A percentile compares a stretch with the other conserved stretches of the same genome.
Evolutionary conservation across 2,113 vertebrate species (phyloP).

Genomic region (Neolamprologus falcicula): DNA sequence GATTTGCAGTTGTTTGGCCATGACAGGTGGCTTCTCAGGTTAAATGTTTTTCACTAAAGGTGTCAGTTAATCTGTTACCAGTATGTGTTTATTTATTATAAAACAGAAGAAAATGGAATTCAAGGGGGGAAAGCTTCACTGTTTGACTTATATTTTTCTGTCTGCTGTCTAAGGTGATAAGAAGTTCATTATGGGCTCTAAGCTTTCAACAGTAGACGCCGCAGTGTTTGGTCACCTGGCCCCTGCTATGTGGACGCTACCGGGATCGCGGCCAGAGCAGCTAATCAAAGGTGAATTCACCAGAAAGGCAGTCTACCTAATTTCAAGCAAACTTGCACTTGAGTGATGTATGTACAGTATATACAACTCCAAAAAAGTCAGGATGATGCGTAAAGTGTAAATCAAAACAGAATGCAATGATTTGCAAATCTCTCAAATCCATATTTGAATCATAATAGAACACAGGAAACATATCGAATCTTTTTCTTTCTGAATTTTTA

Average conservation of each 20-base stretch:
- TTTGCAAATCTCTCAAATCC: background rate
- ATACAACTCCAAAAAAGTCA: background rate
- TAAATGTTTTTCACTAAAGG: background rate
- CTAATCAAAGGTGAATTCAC: constrained; percentile 87
- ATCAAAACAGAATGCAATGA: background rate
- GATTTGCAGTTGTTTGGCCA: background rate
- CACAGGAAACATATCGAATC: fast-evolving
- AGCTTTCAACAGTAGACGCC: constrained; percentile 86
- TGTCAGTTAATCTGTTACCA: background rate
- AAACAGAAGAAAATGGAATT: background rate
- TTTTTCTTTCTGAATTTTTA: background rate
- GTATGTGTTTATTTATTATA: background rate
- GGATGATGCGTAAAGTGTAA: background rate
- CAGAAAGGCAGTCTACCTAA: background rate
- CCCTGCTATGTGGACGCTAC: constrained; percentile 96
- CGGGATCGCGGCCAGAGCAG: constrained; percentile 89
- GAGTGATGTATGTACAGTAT: background rate
- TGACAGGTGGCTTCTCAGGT: background rate
- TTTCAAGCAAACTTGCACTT: background rate
- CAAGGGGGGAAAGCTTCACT: fast-evolving
- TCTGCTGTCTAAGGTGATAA: constrained; percentile 80
- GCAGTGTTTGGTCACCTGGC: constrained; percentile 93
- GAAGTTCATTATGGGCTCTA: constrained; percentile 94
- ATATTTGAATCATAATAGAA: background rate
- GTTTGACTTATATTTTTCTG: background rate